Evolutionary conservation across 2,113 vertebrate species (phyloP).

Genomic region (Chaenocephalus aceratus): DNA sequence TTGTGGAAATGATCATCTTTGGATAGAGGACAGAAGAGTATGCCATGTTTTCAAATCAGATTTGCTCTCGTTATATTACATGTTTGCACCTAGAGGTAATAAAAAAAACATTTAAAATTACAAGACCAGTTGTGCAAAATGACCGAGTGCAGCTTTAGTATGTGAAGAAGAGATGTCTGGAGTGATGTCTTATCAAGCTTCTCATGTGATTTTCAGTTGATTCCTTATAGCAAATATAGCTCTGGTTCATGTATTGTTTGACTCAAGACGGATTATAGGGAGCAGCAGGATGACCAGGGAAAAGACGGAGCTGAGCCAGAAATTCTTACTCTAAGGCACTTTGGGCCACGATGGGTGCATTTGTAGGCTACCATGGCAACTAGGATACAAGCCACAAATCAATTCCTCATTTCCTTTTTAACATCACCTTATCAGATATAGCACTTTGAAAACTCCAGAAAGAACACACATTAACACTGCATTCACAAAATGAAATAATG

Average conservation of each 20-base stretch:
- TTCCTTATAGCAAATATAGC: slow-evolving; percentile 16
- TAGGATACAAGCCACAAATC: slow-evolving; percentile 60
- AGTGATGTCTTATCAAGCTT: slow-evolving; percentile 1
- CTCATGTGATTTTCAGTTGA: slow-evolving; percentile 2
- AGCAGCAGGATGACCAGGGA: slow-evolving; percentile 24
- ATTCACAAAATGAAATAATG: no score
- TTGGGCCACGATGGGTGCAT: slow-evolving; percentile 30
- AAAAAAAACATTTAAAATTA: background rate
- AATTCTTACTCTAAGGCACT: slow-evolving; percentile 45
- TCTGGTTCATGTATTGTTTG: slow-evolving; percentile 19
- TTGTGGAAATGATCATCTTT: background rate
- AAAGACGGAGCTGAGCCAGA: slow-evolving; percentile 17
- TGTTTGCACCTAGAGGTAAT: slow-evolving; percentile 7
- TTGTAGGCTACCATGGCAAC: slow-evolving; percentile 26
- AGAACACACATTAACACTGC: background rate
- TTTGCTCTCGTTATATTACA: slow-evolving; percentile 10
- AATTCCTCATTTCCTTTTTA: slow-evolving; percentile 11
- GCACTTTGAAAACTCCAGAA: slow-evolving; percentile 57
- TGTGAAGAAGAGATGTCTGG: background rate
- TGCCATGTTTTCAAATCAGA: slow-evolving; percentile 10
- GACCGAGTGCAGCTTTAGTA: slow-evolving; percentile 41
- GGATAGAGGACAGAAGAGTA: background rate
- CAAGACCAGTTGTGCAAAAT: slow-evolving; percentile 6
- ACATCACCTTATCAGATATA: slow-evolving; percentile 33
- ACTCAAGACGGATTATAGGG: slow-evolving; percentile 6